A percentile compares a stretch with the other conserved stretches of the same genome.
phyloP scores from a whole-genome alignment of 2,888 invertebrate genomes.

The Neoascia interrupta region DNA sequence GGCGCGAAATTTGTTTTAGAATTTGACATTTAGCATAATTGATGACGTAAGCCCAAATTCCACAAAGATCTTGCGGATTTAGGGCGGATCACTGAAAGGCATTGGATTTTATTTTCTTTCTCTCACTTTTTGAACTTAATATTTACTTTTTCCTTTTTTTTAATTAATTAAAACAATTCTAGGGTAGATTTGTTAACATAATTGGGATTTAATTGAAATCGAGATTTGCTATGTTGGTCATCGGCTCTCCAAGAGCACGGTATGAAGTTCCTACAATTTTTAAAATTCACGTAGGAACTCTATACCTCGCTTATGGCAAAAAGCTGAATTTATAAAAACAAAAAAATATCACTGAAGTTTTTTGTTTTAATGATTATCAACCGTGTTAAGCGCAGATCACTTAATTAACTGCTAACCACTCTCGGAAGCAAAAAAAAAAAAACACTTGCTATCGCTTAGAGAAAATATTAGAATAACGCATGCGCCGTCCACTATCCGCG shows the following conservation, averaged over 20 bases:
- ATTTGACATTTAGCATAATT: conserved; percentile 48
- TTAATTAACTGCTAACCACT: neutral
- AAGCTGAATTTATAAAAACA: conserved; percentile 73
- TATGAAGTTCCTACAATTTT: conserved; percentile 97
- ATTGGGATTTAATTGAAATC: too few relatives aligned
- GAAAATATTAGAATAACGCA: conserved; percentile 40
- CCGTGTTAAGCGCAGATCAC: too few relatives aligned
- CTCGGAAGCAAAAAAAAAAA: neutral
- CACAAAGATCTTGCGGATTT: conserved; percentile 24
- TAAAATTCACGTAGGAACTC: conserved; percentile 93
- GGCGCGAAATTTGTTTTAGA: conserved; percentile 50
- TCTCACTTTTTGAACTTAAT: neutral
- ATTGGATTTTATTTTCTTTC: conserved; percentile 3
- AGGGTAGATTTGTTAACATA: too few relatives aligned
- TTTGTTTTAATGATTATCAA: neutral
- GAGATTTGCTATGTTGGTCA: conserved; percentile 80
- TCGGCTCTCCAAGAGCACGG: conserved; percentile 97
- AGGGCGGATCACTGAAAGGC: conserved; percentile 47
- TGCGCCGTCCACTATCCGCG: conserved; percentile 55
- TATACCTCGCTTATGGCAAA: conserved; percentile 97
- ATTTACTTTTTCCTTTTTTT: neutral
- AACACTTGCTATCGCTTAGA: conserved; percentile 51
- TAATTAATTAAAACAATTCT: neutral
- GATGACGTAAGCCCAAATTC: conserved; percentile 58
- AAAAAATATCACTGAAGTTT: neutral